Evolutionary conservation across 2,113 vertebrate genomes (phyloP), one percentile per base, ranked within the genome.

Genomic region (Camelus bactrianus): DNA sequence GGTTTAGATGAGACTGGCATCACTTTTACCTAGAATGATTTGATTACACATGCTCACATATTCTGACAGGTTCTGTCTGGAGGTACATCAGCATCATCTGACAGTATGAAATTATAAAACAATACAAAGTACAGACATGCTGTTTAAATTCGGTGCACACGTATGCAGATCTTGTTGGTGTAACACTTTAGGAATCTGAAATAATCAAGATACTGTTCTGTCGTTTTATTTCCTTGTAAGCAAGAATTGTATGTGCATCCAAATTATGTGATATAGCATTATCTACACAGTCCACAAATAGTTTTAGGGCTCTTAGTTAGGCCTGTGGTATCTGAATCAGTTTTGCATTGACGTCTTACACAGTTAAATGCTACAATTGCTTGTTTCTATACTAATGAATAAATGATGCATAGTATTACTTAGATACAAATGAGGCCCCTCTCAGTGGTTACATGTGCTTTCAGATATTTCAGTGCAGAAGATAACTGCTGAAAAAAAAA

Each of bases 71-170:
- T 87, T 97, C 77, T 72, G 96, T 96, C 30, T 88, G 88, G 48
- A 46, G 85, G 72, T 76, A 2, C 30, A 91, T 96, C 84, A 91
- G 62, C 95, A 90, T 76, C 42, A 62, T 87, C 89, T 96, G 96
- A 97, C 91, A 97, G 14, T 42, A 96, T 79, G 60, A 97, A 96
- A 96, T 97, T 93, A 92, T 54, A 69, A 96, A 95, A 82, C 94
- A 72, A 83, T 96, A 26, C 4, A 85, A 98, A 95, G 2, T 81
- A 14, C 5, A 83, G 32, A 67, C 6, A 32, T 11, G 24, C 24
- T 75, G 17, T 95, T 93, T 97, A 17, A 35, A 50, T 97, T 30
- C 80, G 94, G 85, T 1, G 28, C 38, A 91, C 32, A 62, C 58
- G 76, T 80, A 93, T 96, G 58, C 79, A 90, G 30, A 95, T 91